Conservation (phyloP, 2,113 vertebrate genomes). For the Neogale vison region DNA sequence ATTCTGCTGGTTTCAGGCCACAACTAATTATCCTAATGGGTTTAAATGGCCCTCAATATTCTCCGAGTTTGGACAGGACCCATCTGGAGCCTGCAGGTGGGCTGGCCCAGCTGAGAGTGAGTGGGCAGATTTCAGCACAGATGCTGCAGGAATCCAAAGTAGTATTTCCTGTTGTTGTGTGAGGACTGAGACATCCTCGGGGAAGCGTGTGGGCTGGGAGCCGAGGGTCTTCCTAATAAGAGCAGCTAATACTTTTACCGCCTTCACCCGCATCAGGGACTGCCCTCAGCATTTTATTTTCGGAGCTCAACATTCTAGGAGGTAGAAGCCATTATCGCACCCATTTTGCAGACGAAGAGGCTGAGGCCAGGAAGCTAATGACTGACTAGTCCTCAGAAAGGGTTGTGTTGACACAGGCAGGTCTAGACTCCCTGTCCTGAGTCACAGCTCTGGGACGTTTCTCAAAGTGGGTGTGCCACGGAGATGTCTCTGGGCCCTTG, state of each 20-base stretch:
- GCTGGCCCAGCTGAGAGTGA: neutral
- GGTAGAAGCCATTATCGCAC: neutral
- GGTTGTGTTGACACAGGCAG: neutral
- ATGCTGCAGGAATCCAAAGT: neutral
- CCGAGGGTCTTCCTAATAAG: accelerated
- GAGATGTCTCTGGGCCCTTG: neutral
- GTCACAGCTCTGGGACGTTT: neutral
- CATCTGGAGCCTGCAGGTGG: conserved; percentile 61
- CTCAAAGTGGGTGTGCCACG: neutral
- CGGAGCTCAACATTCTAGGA: neutral
- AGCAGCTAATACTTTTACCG: neutral
- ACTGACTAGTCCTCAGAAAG: neutral
- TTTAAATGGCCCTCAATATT: conserved; percentile 63
- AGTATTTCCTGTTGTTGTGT: accelerated
- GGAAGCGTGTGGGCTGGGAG: neutral
- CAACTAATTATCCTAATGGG: conserved; percentile 70
- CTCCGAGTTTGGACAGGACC: conserved; percentile 54
- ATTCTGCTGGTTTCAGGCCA: conserved; percentile 65
- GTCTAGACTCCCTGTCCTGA: neutral
- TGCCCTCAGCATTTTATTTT: neutral
- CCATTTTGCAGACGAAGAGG: conserved; percentile 60
- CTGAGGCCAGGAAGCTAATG: neutral
- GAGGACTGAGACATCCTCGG: neutral
- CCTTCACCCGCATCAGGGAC: neutral
- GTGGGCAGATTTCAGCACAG: neutral